phyloP scores from a whole-genome alignment of 2,797 vertebrate genomes.

The Macropodus opercularis region DNA sequence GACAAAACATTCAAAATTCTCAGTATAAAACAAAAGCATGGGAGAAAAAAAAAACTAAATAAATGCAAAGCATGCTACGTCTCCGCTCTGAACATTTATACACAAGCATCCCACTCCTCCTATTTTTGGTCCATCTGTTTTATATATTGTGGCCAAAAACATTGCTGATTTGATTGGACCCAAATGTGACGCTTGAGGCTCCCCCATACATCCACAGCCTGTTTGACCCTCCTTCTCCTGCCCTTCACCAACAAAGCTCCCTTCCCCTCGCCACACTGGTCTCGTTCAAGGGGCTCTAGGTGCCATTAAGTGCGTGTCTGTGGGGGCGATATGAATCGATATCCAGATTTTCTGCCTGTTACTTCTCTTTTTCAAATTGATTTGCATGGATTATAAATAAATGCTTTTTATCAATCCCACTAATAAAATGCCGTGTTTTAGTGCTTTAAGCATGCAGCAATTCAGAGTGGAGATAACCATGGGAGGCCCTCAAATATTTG shows the following conservation, averaged over 20 bases:
- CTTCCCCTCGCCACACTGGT: slow-evolving; percentile 41
- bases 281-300: slow-evolving; percentile 47
- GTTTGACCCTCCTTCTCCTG: slow-evolving; percentile 65
- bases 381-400: background rate
- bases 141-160: slow-evolving; percentile 75
- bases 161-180: slow-evolving; percentile 77
- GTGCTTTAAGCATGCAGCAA: too few species aligned
- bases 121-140: slow-evolving; percentile 76
- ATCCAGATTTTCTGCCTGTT: background rate
- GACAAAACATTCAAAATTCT: background rate
- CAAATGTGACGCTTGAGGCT: slow-evolving; percentile 81
- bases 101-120: slow-evolving; percentile 47
- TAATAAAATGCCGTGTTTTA: too few species aligned
- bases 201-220: slow-evolving; percentile 69
- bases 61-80: slow-evolving; percentile 23
- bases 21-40: background rate
- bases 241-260: slow-evolving; percentile 56
- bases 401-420: too few species aligned
- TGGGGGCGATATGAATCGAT: too few species aligned
- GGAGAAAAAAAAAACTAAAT: slow-evolving; percentile 6
- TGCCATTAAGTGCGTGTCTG: slow-evolving; percentile 4
- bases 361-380: background rate
- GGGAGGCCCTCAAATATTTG: too few species aligned
- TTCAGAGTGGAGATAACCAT: too few species aligned
- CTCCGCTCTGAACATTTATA: slow-evolving; percentile 34